Percentiles rank a stretch among this genome's conserved stretches.
phyloP scores from a whole-genome alignment of 2,888 invertebrate species.

The Amphimallon solstitiale region DNA sequence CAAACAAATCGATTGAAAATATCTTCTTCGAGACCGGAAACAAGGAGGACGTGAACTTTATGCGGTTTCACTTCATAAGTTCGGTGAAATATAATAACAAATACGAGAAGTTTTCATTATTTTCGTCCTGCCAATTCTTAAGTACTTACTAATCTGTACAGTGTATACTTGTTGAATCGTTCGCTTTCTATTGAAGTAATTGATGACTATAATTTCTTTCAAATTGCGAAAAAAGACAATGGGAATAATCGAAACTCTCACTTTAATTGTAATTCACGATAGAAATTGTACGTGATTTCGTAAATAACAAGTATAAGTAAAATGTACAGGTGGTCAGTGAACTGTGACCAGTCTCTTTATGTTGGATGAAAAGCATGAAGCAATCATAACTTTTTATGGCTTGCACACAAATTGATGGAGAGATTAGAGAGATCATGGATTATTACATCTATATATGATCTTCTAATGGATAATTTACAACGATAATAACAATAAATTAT shows the following conservation, averaged over 20 bases:
- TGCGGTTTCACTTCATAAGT: conserved; percentile 15
- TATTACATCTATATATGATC: no score
- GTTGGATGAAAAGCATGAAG: no score
- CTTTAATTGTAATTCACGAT: background rate
- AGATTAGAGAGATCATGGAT: no score
- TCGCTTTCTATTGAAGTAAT: conserved; percentile 7
- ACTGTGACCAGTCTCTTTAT: no score
- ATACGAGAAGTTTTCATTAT: conserved; percentile 15
- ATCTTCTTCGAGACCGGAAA: background rate
- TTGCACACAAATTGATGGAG: no score
- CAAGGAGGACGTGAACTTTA: background rate
- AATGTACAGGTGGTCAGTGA: no score
- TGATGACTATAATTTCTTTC: background rate
- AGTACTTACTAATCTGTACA: background rate
- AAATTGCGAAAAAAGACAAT: conserved; percentile 6
- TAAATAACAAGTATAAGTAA: no score
- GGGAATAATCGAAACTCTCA: conserved; percentile 1
- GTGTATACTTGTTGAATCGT: background rate
- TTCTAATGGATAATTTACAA: no score
- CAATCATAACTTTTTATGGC: no score
- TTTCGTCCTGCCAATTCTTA: background rate
- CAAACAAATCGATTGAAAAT: conserved; percentile 11
- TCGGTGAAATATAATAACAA: background rate
- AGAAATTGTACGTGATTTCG: no score
- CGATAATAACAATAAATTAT: no score